Conservation (phyloP, 2,888 invertebrate genomes). For the Catocala fraxini region DNA sequence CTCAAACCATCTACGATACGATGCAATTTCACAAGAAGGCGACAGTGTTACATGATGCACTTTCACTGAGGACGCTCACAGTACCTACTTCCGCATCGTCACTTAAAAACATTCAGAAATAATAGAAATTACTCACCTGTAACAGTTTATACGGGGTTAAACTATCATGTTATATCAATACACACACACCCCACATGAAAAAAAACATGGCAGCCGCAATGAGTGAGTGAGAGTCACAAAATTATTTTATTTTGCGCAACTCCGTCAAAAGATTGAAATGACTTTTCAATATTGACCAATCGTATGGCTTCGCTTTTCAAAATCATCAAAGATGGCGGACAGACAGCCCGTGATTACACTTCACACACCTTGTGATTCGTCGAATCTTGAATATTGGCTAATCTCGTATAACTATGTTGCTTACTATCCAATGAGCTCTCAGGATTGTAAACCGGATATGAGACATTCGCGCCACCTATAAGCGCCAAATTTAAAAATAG, state of each 20-base stretch:
- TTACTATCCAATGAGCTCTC: constrained; percentile 60
- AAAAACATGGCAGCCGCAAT: constrained; percentile 92
- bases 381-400: constrained; percentile 63
- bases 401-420: constrained; percentile 46
- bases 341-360: constrained; percentile 61
- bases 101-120: constrained; percentile 59
- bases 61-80: constrained; percentile 81
- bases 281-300: constrained; percentile 80
- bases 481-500: constrained; percentile 61
- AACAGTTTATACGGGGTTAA: constrained; percentile 80
- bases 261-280: constrained; percentile 80
- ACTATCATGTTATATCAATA: constrained; percentile 82
- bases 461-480: constrained; percentile 62
- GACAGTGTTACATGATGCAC: constrained; percentile 86
- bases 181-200: constrained; percentile 90
- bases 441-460: constrained; percentile 52
- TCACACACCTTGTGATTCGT: constrained; percentile 70
- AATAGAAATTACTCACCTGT: constrained; percentile 76
- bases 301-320: constrained; percentile 63
- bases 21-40: constrained; percentile 86
- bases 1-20: constrained; percentile 60
- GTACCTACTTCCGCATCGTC: constrained; percentile 70
- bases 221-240: constrained; percentile 79
- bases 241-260: constrained; percentile 83
- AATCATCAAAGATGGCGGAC: constrained; percentile 77